Conservation (phyloP, 30 jellyfish, hydroid and myxozoan species). For the Cassiopea andromeda region DNA sequence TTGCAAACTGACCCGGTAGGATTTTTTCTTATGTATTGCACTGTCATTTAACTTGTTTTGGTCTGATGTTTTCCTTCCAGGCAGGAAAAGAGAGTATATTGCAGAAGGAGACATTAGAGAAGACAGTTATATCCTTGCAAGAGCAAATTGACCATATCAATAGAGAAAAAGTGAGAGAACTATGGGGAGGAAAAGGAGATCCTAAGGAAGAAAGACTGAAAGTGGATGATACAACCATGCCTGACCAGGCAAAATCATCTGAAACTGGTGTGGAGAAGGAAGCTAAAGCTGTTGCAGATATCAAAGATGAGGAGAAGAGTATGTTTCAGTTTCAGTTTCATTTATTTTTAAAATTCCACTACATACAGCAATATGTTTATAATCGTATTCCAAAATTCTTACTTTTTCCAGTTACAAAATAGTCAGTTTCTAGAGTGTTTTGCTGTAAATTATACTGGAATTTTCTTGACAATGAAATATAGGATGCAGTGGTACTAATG, state of each 20-base stretch:
- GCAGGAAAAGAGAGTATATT: conserved; percentile 46
- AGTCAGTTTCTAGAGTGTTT: no score
- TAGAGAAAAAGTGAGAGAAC: conserved; percentile 15
- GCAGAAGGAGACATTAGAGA: conserved; percentile 43
- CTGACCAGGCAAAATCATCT: not conserved
- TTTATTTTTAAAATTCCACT: no score
- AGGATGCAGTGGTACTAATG: no score
- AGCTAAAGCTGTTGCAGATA: not conserved
- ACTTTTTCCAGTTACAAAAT: no score
- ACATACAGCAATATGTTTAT: no score
- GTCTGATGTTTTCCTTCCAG: not conserved
- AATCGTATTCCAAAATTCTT: no score
- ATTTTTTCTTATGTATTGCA: not conserved
- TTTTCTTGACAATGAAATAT: no score
- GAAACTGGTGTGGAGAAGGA: not conserved
- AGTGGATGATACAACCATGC: not conserved
- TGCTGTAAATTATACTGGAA: no score
- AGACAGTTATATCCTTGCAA: conserved; percentile 27
- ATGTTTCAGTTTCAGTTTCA: no score
- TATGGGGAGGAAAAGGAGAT: not conserved
- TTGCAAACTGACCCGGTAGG: not conserved
- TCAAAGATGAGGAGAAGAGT: not conserved
- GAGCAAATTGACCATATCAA: conserved; percentile 1
- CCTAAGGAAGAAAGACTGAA: not conserved
- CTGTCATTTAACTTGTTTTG: not conserved